Base-by-base conservation (phyloP, 2,888 invertebrate genomes). In the Nemapogon koenigi region DNA sequence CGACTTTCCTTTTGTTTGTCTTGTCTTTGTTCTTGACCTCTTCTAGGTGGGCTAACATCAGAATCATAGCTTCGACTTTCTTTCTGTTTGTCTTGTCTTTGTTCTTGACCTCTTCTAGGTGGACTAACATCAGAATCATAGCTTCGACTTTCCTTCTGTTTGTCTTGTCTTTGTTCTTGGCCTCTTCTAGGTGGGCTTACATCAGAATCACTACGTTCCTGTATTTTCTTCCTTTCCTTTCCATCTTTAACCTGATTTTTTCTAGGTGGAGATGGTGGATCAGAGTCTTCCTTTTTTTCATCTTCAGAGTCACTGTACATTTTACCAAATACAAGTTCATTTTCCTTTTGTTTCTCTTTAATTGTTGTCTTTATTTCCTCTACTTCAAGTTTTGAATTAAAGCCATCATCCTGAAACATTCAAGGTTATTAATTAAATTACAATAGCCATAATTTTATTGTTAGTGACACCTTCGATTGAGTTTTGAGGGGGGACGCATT, bases 261-360 rank as follows among this genome's bases (percentile, higher is more conserved):
- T 46, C 65, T 62, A 0, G 64, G 67, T 11, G 71, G 75, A 41
- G 73, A n/a, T n/a, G n/a, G n/a, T n/a, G 14, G 18, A n/a, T n/a
- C n/a, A n/a, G n/a, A n/a, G n/a, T n/a, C n/a, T 22, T 15, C 16
- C 8, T 63, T 59, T 27, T 58, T 49, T 7, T 78, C 76, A 47
- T 76, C 75, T 49, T 78, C 76, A 0, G 75, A 70, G 38, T 78
- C 76, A 44, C 76, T 78, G 52, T 71, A 78, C 76, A 78, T 76
- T 64, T 78, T 76, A 0, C 76, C 76, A 43, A 75, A 78, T 10
- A 72, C 54, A 2, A 73, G 31, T 53, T 71, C 70, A 53, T 73
- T 76, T 30, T 76, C 75, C 51, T 78, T 72, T 43, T 69, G 63
- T 3, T 51, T 43, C 41, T 70, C 64, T 51, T 71, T 71, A 1